A percentile compares a stretch with the other conserved stretches of the same genome.
Evolutionary conservation across 2,888 invertebrate genomes (phyloP).

Genomic region (Eugnorisma glareosa): DNA sequence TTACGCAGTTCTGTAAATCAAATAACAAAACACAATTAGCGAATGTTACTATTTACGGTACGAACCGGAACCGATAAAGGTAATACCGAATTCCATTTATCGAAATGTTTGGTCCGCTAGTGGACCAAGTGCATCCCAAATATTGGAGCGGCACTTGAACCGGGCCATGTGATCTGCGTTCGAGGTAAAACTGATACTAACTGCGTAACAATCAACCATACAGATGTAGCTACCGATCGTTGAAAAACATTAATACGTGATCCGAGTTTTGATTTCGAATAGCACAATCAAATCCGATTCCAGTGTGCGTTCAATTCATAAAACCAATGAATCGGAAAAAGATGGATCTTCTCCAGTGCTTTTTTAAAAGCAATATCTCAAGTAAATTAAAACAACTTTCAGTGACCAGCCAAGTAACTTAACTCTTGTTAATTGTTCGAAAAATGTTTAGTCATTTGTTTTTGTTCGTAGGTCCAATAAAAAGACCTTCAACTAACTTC

Average conservation of each 20-base stretch:
- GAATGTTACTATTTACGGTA: constrained; percentile 26
- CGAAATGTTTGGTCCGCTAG: constrained; percentile 75
- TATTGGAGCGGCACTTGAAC: constrained; percentile 80
- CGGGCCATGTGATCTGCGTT: constrained; percentile 70
- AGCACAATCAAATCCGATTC: constrained; percentile 3
- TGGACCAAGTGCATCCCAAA: constrained; percentile 79
- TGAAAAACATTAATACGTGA: constrained; percentile 5
- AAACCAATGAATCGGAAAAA: constrained; percentile 30
- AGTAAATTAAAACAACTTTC: constrained; percentile 40
- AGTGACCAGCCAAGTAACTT: constrained; percentile 8
- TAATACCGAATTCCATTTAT: constrained; percentile 74
- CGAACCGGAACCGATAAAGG: constrained; percentile 55
- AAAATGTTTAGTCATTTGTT: constrained; percentile 40
- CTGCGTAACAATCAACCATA: constrained; percentile 30
- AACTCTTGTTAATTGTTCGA: constrained; percentile 36
- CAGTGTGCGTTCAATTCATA: constrained; percentile 17
- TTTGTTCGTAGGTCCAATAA: constrained; percentile 12
- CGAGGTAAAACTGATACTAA: constrained; percentile 59
- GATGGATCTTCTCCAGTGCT: constrained; percentile 6
- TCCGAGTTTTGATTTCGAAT: constrained; percentile 13
- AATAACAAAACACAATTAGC: constrained; percentile 24
- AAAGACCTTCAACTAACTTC: constrained; percentile 21
- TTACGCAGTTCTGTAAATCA: background rate
- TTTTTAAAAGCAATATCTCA: constrained; percentile 16
- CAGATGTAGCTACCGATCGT: background rate